Base-by-base conservation (phyloP, 2,797 vertebrate species). In the Microctenopoma stevenorrisi region DNA sequence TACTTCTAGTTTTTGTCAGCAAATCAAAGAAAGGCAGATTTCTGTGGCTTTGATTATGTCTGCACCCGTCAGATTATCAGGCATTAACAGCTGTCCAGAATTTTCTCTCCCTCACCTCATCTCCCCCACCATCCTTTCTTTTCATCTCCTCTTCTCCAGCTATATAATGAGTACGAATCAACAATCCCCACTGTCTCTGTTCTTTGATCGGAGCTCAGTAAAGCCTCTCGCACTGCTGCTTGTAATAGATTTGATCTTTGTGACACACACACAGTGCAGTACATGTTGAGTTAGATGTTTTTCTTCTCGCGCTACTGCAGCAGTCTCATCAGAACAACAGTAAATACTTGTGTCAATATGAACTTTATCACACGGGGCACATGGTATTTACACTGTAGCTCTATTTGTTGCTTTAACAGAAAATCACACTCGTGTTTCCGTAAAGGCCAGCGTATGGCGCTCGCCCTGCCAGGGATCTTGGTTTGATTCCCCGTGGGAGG, bases 131-230 rank as follows among this genome's bases (percentile, higher is more conserved):
- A 7, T 67, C 38, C 53, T 42, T 59, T 3, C 51, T 68, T 65
- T 72, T 64, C 30, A 57, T 38, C 37, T 38, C 66, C 44, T 43
- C 18, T 26, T 72, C 47, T 25, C 25, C 42, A 28, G 33, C 25
- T 15, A 38, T 57, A 43, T 48, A 69, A 73, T 82, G 60, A 73
- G 48, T 55, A 52, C 22, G 46, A 44, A 58, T 79, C 46, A 69
- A 22, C 48, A 49, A 11, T 70, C 70, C 57, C 60, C 47, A 11
- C 56, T 33, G 50, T 50, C 51, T 63, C 52, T 7, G 12, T 56
- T 63, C 76, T 83, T 83, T 81, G 79, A 86, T 86, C 74, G 60
- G 55, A 72, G 59, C 47, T 26, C 37, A 58, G 8, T 35, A 42
- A 71, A 77, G 73, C 54, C 65, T 52, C 58, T 58, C 56, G 22